These are phyloP conservation scores for Spicauda simplicius DNA, from an alignment of 2,888 invertebrate genomes.

Conservation along the genomic window DNA sequence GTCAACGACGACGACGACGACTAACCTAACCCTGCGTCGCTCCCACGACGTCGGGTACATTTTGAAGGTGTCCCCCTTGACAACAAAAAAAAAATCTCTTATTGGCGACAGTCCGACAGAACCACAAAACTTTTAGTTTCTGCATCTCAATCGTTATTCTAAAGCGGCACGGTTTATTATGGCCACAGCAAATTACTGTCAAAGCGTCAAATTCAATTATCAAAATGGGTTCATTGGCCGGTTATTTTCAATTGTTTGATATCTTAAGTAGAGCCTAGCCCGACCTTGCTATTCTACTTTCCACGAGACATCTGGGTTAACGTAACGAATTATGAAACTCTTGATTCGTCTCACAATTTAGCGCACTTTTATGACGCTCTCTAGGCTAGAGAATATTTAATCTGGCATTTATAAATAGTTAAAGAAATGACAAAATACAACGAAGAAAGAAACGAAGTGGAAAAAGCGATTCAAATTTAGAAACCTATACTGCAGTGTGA, in stretches of 20 bases:
- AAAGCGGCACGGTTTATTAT: no score
- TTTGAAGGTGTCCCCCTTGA: no score
- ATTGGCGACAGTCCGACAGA: no score
- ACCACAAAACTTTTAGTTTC: no score
- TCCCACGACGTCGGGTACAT: no score
- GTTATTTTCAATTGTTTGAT: constrained; percentile 4
- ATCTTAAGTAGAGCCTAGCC: constrained; percentile 8
- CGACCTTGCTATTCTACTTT: constrained; percentile 54
- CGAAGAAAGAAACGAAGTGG: not conserved
- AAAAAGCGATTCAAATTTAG: not conserved
- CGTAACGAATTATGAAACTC: constrained; percentile 44
- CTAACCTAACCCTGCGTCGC: no score
- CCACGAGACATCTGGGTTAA: constrained; percentile 57
- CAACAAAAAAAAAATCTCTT: no score
- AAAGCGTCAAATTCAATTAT: not conserved
- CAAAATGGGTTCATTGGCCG: not conserved
- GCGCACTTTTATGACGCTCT: constrained; percentile 38
- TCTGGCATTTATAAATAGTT: not conserved
- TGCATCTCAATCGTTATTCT: no score
- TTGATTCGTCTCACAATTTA: constrained; percentile 38
- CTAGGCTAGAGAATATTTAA: constrained; percentile 4
- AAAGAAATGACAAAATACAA: not conserved
- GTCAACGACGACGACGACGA: no score
- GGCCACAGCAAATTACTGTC: not conserved
- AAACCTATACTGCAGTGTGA: no score